Conservation (phyloP, 2,797 vertebrate genomes). For the Hippopotamyrus pictus region DNA sequence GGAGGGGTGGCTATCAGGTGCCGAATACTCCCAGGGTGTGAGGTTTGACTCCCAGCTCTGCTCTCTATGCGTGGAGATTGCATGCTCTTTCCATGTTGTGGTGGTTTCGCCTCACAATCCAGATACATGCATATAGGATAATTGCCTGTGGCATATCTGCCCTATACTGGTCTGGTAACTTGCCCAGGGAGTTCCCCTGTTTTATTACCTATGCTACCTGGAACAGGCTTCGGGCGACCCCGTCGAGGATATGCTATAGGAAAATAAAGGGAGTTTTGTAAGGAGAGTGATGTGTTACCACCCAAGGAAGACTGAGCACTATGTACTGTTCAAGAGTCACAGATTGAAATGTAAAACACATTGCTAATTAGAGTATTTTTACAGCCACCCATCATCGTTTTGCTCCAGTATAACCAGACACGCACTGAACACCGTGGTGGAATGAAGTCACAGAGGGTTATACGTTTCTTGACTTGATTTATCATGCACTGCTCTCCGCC, state of each 20-base stretch:
- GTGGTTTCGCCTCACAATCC: not conserved
- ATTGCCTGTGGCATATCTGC: not conserved
- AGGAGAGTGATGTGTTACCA: not conserved
- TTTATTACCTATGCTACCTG: not conserved
- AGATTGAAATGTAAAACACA: conserved; percentile 6
- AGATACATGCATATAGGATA: not conserved
- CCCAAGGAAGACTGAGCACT: not conserved
- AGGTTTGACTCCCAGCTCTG: not conserved
- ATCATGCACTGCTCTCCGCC: not conserved
- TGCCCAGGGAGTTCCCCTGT: not conserved
- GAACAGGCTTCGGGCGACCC: not conserved
- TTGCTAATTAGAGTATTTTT: not conserved
- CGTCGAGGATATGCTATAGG: not conserved
- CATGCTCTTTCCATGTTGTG: not conserved
- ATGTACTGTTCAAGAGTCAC: not conserved
- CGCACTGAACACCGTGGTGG: not conserved
- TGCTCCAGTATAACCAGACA: not conserved
- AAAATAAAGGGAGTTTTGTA: not conserved
- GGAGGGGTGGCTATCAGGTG: not conserved
- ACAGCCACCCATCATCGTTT: not conserved
- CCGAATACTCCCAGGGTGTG: not conserved
- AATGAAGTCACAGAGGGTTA: not conserved
- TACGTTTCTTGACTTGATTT: not conserved
- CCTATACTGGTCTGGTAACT: not conserved
- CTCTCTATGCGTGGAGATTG: not conserved